Base-by-base conservation (phyloP, 2,797 vertebrate species). In the Atherinosoma microstoma region DNA sequence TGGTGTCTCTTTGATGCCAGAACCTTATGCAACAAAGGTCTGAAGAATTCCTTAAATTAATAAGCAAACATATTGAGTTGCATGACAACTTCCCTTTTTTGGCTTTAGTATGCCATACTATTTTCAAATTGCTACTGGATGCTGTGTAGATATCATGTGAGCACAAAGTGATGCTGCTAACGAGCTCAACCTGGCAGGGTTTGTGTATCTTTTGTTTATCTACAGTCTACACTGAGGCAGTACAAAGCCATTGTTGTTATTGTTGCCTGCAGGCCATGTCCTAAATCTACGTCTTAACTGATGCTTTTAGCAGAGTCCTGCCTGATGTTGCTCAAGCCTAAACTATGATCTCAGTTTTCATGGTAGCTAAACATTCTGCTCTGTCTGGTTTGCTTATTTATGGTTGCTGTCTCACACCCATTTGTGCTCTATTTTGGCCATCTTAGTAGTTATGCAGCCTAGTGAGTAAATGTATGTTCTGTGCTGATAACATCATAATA, bases 391-490 rank as follows among this genome's bases (percentile, higher is more conserved):
- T 18, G 35, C 15, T 74, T 22, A 59, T 73, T 68, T 67, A 16
- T 58, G 4, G 29, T 56, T 8, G 22, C 58, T 53, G 40, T 40
- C 32, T 57, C 42, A 35, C 32, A 36, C 54, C 61, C 51, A 61
- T 58, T 69, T 45, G 13, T 63, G 38, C 58, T 73, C 69, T 73
- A 67, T 71, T 81, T 83, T 67, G 59, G 32, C 66, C 71, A 62
- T 82, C 67, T 64, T 45, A 77, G 34, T 47, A 22, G 30, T 78
- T 67, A 53, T 18, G 35, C 69, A 42, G 53, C 27, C 47, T 47
- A 56, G 1, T 76, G 58, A 70, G 62, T 75, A 13, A 2, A 65
- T 58, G 49, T 64, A 51, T 72, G 69, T 35, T 61, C 70, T 11
- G 27, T 54, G 40, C 63, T 20, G 32, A 78, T 51, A 63, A 58